Base-by-base conservation (phyloP, 1,140 invertebrate genomes). In the Bombus balteatus region DNA sequence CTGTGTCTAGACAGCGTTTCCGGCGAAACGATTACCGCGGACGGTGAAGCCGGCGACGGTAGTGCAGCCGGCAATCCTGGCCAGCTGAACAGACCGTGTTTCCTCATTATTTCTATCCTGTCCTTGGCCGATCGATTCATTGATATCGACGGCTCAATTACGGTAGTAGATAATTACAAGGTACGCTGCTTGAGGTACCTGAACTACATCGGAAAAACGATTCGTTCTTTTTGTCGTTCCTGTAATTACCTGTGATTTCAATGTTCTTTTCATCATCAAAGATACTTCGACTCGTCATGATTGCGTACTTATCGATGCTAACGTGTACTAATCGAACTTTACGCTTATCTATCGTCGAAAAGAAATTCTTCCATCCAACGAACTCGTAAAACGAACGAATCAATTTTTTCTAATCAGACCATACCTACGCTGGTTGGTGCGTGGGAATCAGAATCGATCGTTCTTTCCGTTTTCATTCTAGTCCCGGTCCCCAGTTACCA, bases 21-120 rank as follows among this genome's bases (percentile, higher is more conserved):
- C 59, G 97, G 97, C 57, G 97, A 97, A 83, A 97, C 97, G 87
- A 97, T 96, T n/a, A 97, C 96, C 43, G 97, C 97, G 80, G 96
- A 96, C 25, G 97, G 96, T 25, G 96, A 97, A 13, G 97, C 96
- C 25, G 97, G 97, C 66, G 97, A 97, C 47, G 97, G 97, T 75
- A 97, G 91, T 0, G 94, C 91, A 83, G 92, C 94, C 73, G 94
- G 93, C 77, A 95, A 87, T 91, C 95, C 94, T 87, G 95, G 95
- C 95, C 95, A 95, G 89, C 95, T 95, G 83, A 47, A 80, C 77
- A 91, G 68, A 90, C 53, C 72, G 59, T 71, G 68, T 82, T 88
- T 86, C 74, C 73, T 86, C 74, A 37, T 87, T 87, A 86, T 86
- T 88, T 78, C 73, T 79, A 28, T 37, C 71, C 79, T 57, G 71